Base-by-base conservation (phyloP, 64 coral and sea anemone genomes). In the Actinia equina region DNA sequence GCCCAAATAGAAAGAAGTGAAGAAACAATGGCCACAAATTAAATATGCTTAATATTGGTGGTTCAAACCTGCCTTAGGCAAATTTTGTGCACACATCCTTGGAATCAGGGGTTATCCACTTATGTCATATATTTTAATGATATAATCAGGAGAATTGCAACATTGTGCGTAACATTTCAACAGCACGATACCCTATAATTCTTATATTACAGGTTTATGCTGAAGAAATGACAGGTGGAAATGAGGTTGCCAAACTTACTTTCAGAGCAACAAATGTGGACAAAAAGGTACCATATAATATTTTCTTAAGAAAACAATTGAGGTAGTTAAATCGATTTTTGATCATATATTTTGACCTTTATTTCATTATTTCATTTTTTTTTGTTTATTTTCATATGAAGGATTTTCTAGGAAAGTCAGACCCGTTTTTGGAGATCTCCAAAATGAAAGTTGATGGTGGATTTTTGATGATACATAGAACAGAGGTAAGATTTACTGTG, bases 321-420 rank as follows among this genome's bases (percentile, higher is more conserved):
- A 37, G 30, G 30, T 37, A 37, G 30, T 37, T 37, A 37, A 37
- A 37, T 37, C 30, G 30, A 37, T 37, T 37, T 37, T 37, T 37
- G 30, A 37, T 37, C 30, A 37, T 37, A 37, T 37, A 37, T 37
- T 37, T 37, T 37, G 30, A 37, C 30, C 30, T 37, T 37, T 37
- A 37, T 37, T 37, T 37, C 30, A 37, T 37, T 37, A 37, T 37
- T 37, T 37, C 30, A 60, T 60, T 60, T 71, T 52, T 44, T 44
- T 41, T 20, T 56, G 3, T 56, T 76, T 85, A 15, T 41, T 85
- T 27, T 52, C 14, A 43, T 17, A 86, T 61, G 10, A 43, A 98
- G 95, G 95, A 98, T 87, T 98, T 98, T 88, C 65, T 98, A 14
- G 92, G 95, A 26, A 98, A 98, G 26, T 98, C 95, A 43, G 95